Conservation (phyloP, 2,113 vertebrate species). For the Neolamprologus longior region DNA sequence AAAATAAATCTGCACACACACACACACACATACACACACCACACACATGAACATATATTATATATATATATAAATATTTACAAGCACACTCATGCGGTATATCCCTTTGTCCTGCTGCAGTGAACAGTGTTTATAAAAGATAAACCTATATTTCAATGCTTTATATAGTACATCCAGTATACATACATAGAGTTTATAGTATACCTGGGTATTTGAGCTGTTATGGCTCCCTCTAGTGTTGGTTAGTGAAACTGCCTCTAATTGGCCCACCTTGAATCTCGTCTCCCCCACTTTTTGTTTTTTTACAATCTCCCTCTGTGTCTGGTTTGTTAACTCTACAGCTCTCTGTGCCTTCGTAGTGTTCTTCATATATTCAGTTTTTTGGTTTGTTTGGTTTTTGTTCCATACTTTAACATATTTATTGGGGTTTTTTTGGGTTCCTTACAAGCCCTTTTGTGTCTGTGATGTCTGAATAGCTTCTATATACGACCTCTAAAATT, state of each 20-base stretch:
- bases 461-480: slow-evolving; percentile 23
- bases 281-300: not conserved
- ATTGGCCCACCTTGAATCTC: slow-evolving; percentile 1
- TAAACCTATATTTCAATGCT: slow-evolving; percentile 61
- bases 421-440: not conserved
- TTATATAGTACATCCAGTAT: slow-evolving; percentile 56
- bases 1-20: slow-evolving; percentile 3
- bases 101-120: slow-evolving; percentile 57
- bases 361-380: slow-evolving; percentile 26
- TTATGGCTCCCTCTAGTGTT: slow-evolving; percentile 58
- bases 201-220: slow-evolving; percentile 49
- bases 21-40: not conserved
- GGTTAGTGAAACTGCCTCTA: slow-evolving; percentile 50
- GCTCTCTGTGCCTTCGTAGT: slow-evolving; percentile 64
- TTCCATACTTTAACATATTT: not conserved
- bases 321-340: slow-evolving; percentile 36
- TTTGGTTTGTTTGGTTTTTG: not conserved
- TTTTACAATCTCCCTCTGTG: not conserved
- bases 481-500: slow-evolving; percentile 3
- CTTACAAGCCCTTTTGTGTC: slow-evolving; percentile 12
- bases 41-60: not conserved
- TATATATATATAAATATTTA: not conserved
- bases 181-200: slow-evolving; percentile 54
- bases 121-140: slow-evolving; percentile 63
- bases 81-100: slow-evolving; percentile 46